phyloP scores from a whole-genome alignment of 1,140 invertebrate genomes.

The Oryctes rhinoceros region DNA sequence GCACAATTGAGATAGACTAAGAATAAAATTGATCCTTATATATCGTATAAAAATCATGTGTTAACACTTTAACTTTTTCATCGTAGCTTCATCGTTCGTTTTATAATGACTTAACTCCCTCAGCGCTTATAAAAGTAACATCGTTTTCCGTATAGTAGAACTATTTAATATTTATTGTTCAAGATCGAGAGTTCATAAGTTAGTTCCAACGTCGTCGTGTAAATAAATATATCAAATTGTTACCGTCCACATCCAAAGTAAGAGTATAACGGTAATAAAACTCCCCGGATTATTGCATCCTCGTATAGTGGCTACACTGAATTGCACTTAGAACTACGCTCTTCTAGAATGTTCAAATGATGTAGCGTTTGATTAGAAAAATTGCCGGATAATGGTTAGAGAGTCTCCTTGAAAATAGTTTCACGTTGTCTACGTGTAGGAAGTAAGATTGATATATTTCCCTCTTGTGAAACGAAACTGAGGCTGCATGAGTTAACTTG shows the following conservation, averaged over 20 bases:
- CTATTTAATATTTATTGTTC: too few relatives aligned
- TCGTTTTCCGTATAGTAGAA: too few relatives aligned
- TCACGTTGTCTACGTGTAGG: neutral
- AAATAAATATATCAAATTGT: constrained; percentile 4
- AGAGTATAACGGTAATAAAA: constrained; percentile 23
- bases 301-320: constrained; percentile 22
- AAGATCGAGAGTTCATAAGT: too few relatives aligned
- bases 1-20: too few relatives aligned
- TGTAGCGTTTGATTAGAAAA: constrained; percentile 25
- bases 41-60: too few relatives aligned
- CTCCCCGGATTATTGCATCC: constrained; percentile 25
- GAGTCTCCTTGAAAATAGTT: neutral
- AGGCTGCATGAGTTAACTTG: neutral
- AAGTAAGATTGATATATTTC: neutral
- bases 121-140: too few relatives aligned
- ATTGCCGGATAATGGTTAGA: constrained; percentile 7
- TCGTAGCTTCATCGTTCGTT: too few relatives aligned
- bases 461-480: neutral
- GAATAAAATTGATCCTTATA: too few relatives aligned
- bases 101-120: too few relatives aligned
- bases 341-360: neutral
- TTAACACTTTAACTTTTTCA: too few relatives aligned
- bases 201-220: too few relatives aligned
- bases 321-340: constrained; percentile 28
- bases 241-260: neutral